Conservation (phyloP, 1,140 invertebrate genomes). For the Globodera rostochiensis region DNA sequence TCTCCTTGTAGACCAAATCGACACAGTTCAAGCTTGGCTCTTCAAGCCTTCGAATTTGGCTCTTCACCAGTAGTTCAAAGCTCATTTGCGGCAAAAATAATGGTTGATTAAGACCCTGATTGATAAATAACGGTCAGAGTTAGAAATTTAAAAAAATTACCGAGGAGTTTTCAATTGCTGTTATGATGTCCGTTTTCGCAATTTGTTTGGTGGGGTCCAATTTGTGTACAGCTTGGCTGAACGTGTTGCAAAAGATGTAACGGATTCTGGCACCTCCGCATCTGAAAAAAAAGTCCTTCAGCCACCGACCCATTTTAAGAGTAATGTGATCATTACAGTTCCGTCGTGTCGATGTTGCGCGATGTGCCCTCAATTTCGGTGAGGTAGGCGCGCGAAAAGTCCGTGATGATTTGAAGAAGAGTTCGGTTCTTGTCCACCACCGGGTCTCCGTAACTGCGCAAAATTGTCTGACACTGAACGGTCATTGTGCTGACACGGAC, state of each 20-base stretch:
- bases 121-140: neutral
- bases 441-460: conserved; percentile 91
- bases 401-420: conserved; percentile 73
- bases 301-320: neutral
- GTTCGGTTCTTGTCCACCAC: conserved; percentile 75
- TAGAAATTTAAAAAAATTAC: conserved; percentile 68
- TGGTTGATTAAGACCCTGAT: conserved; percentile 69
- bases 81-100: too few relatives aligned
- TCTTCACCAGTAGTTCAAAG: conserved; percentile 77
- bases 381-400: conserved; percentile 93
- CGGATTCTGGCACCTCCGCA: conserved; percentile 95
- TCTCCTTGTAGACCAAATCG: conserved; percentile 78
- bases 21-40: conserved; percentile 94
- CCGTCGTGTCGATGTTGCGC: conserved; percentile 95
- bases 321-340: conserved; percentile 71
- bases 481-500: conserved; percentile 74
- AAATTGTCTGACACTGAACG: too few relatives aligned
- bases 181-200: conserved; percentile 78
- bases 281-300: neutral
- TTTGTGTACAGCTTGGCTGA: conserved; percentile 84
- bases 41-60: conserved; percentile 91
- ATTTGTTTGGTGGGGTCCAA: conserved; percentile 35
- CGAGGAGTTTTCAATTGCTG: conserved; percentile 95
- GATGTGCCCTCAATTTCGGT: conserved; percentile 91
- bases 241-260: conserved; percentile 98